Evolutionary conservation across 2,113 vertebrate genomes (phyloP), one percentile per base, ranked within the genome.

Genomic region (Monopterus albus): DNA sequence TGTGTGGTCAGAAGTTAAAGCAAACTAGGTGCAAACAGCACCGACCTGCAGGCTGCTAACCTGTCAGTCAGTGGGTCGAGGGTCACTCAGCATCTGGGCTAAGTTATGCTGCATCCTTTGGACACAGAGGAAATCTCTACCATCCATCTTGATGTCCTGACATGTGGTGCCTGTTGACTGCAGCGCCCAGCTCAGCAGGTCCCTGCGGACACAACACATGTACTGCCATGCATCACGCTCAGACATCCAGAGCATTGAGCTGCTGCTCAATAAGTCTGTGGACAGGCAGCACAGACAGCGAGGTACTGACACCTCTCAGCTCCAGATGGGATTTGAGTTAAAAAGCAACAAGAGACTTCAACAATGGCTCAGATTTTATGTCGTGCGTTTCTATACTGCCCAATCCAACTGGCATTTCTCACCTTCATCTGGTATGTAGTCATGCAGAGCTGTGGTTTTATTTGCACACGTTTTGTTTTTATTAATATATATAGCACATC

Each of bases 71-170:
- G 63, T 36, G 69, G 50, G 78, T 61, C 50, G 58, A 33, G 50
- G 57, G 66, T 64, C 71, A 71, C 47, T 51, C 61, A 46, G 47
- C 74, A 90, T 78, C 84, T 89, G 88, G 66, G 60, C 67, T 56
- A 65, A 81, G 85, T 78, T 61, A 88, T 53, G 58, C 57, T 38
- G 13, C 76, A 2, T 80, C 52, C 51, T 75, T 38, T 62, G 25
- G 29, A 52, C 78, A 43, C 3, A 5, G 0, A 78, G 62, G 21
- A 40, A 82, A 79, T 21, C 84, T 67, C 61, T 26, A 26, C 83
- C 64, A 85, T 81, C 75, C 83, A 81, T 84, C 87, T 87, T 78
- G 15, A 0, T 58, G 47, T 49, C 8, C n/a, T 62, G 70, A 81
- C 76, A 63, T 73, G 26, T 53, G 42, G 35, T 21, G 56, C 50